These are phyloP conservation scores for Bolinopsis microptera DNA, from an alignment of 37 sponge, comb jelly and placozoan species.

Conservation along the genomic window DNA sequence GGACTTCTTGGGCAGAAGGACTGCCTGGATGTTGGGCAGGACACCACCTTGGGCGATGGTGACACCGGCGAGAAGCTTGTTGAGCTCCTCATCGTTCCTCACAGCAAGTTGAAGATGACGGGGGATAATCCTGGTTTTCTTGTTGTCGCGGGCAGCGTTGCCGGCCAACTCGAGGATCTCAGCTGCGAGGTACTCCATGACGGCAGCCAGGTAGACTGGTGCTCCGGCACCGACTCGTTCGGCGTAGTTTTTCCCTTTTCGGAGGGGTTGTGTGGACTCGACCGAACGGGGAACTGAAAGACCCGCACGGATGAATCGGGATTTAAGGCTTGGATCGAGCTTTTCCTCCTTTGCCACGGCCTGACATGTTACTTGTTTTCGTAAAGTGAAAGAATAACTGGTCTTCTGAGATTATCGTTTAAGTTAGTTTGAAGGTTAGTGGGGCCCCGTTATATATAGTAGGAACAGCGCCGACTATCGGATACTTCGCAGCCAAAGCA, in stretches of 20 bases:
- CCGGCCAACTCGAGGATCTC: slow-evolving; percentile 99
- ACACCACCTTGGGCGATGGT: too few relatives aligned
- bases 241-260: slow-evolving; percentile 89
- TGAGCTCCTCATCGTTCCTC: too few relatives aligned
- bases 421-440: too few relatives aligned
- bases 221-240: slow-evolving; percentile 97
- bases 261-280: slow-evolving; percentile 91
- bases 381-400: too few relatives aligned
- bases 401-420: too few relatives aligned
- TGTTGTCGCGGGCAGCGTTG: slow-evolving; percentile 99
- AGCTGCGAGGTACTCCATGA: slow-evolving; percentile 97
- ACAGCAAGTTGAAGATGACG: too few relatives aligned
- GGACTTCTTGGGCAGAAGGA: too few relatives aligned
- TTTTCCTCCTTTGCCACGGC: background rate
- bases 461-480: too few relatives aligned
- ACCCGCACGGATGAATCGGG: slow-evolving; percentile 94
- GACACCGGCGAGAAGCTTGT: too few relatives aligned
- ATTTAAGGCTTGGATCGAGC: background rate
- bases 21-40: too few relatives aligned
- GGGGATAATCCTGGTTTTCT: slow-evolving; percentile 98
- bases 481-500: too few relatives aligned
- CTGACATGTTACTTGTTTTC: background rate
- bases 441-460: too few relatives aligned
- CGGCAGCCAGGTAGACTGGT: slow-evolving; percentile 98
- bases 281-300: slow-evolving; percentile 98